A percentile compares a stretch with the other conserved stretches of the same genome.
phyloP scores from a whole-genome alignment of 2,797 vertebrate species.

The Onychomys arenicola region DNA sequence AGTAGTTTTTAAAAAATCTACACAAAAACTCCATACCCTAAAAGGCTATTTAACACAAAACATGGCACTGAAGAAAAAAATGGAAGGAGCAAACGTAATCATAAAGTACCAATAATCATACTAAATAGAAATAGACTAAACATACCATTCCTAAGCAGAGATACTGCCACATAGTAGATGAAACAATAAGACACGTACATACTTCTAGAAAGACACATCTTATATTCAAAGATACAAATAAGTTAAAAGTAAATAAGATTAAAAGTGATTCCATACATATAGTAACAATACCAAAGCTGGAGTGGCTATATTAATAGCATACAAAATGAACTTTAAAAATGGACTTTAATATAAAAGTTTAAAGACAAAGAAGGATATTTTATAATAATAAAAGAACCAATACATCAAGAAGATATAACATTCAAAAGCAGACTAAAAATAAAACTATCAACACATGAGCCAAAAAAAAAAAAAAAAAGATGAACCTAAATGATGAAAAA shows the following conservation, averaged over 20 bases:
- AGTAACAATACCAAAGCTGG: not conserved
- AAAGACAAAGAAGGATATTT: constrained; percentile 35
- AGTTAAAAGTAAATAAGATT: constrained; percentile 23
- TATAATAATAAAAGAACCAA: not conserved
- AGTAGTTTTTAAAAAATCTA: not conserved
- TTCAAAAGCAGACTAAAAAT: constrained; percentile 43
- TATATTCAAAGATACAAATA: constrained; percentile 29
- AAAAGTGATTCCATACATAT: constrained; percentile 17
- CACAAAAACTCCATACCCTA: not conserved
- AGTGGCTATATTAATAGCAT: not conserved
- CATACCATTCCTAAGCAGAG: not conserved
- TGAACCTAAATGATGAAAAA: not conserved
- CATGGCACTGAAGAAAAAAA: not conserved
- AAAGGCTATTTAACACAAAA: constrained; percentile 54
- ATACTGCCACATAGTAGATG: not conserved
- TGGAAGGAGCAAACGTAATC: constrained; percentile 10
- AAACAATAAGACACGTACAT: constrained; percentile 14
- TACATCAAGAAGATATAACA: not conserved
- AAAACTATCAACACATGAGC: not conserved
- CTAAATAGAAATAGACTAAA: constrained; percentile 20
- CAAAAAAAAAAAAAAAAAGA: not conserved
- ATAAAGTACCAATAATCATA: constrained; percentile 16
- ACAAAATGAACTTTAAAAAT: constrained; percentile 18
- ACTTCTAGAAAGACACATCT: constrained; percentile 53
- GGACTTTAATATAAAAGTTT: constrained; percentile 17